Base-by-base conservation (phyloP, 2,888 invertebrate species). In the Blastobasis lacticolella region DNA sequence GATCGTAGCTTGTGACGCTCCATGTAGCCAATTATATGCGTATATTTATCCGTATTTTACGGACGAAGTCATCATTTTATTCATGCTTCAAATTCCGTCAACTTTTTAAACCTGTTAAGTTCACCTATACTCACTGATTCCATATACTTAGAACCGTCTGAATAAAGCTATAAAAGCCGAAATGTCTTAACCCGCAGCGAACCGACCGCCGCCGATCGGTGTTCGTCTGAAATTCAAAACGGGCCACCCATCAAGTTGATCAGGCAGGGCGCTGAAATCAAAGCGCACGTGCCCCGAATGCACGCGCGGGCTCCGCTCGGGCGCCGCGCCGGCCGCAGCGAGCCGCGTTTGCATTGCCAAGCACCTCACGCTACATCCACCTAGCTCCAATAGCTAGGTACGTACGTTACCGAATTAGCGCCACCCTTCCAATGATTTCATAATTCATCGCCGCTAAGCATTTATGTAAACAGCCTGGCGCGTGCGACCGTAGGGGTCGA, bases 221-320 rank as follows among this genome's bases (percentile, higher is more conserved):
- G 37, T 56, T 56, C 56, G 57, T 56, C 63, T 59, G 55, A 65
- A 61, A 77, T 76, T 72, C 73, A 65, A 66, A 61, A 57, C 66
- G 60, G 56, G 59, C 55, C 60, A 57, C 61, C 67, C 64, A 71
- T 74, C 68, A 66, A 70, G 61, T 73, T 69, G 70, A 75, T 75
- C 73, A 69, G 67, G 64, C 73, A 69, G 67, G 64, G 62, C 69
- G 65, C 69, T 72, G 70, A 72, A 78, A 80, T 78, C 79, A 77
- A 76, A 78, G 71, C 66, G 72, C 60, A 71, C 81, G 81, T 81
- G 80, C 59, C 57, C 57, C 8, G 77, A 72, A 72, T 81, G 54
- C 57, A 56, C 59, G 59, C 57, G 54, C 55, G 54, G 56, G 54
- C 56, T 67, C 57, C 64, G 69, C 68, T 66, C 59, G 58, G 61